These are phyloP conservation scores for Leucophenga maculata DNA, from an alignment of 2,888 invertebrate genomes.

Conservation along the genomic window DNA sequence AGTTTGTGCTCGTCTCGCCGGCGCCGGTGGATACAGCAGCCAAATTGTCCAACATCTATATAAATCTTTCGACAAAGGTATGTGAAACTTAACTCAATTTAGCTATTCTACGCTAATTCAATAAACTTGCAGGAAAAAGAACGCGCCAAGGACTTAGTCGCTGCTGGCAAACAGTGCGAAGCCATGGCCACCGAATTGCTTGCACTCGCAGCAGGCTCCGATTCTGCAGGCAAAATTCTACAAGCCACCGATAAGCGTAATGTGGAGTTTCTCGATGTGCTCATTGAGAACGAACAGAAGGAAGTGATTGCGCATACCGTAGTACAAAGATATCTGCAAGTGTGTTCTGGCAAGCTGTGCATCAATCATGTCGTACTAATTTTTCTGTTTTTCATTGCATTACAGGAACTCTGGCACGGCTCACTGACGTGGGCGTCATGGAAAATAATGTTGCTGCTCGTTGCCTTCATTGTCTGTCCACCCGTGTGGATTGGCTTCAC, in stretches of 20 bases:
- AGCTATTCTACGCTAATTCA: not conserved
- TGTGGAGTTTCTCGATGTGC: constrained; percentile 94
- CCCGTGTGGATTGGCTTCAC: constrained; percentile 97
- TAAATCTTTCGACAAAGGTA: constrained; percentile 88
- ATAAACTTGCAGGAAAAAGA: constrained; percentile 87
- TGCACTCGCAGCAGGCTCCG: constrained; percentile 93
- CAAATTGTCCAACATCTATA: constrained; percentile 93
- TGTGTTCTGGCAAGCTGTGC: constrained; percentile 73
- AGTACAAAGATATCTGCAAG: constrained; percentile 95
- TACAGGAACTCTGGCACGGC: constrained; percentile 97
- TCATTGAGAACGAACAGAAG: constrained; percentile 99
- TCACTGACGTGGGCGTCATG: constrained; percentile 96
- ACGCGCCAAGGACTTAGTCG: constrained; percentile 95
- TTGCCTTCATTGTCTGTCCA: constrained; percentile 93
- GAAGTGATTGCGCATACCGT: constrained; percentile 97
- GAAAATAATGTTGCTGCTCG: constrained; percentile 93
- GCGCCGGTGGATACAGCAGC: constrained; percentile 99
- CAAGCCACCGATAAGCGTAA: constrained; percentile 95
- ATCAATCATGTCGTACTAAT: not conserved
- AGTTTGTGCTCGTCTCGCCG: constrained; percentile 98
- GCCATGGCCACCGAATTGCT: constrained; percentile 97
- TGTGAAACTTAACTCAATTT: no score
- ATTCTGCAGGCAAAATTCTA: constrained; percentile 94
- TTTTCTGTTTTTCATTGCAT: constrained; percentile 37
- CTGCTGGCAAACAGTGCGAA: constrained; percentile 97